Evolutionary conservation across 2,888 invertebrate species (phyloP), one percentile per base, ranked within the genome.

Genomic region (Agrochola lota): DNA sequence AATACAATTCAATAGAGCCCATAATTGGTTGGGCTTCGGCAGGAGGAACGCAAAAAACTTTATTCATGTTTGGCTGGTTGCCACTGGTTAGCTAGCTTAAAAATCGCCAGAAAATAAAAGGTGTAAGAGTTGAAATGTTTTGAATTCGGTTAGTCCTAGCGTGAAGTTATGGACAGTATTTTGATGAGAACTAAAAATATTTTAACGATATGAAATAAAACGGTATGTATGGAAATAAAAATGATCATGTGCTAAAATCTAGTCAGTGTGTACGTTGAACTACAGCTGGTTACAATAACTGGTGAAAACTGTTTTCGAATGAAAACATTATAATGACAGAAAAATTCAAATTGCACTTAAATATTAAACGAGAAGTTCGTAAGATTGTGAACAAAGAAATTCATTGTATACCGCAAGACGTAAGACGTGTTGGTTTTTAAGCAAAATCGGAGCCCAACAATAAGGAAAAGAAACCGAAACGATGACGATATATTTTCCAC

Each of bases 61-160:
- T 88, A 87, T 91, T 83, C 85, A 88, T 91, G 87, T 89, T 94
- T 95, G 96, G 96, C 94, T 87, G 90, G 82, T 85, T 94, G 95
- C 96, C 95, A 96, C 87, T 69, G 89, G 91, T 91, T 92, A 91
- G 93, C 89, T 88, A 88, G 90, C 78, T 90, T 90, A 91, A 94
- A 78, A 83, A 86, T 73, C 80, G 63, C 74, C 46, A 68, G 62
- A 75, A 94, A 95, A 95, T 92, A 92, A 95, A 95, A 94, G 94
- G 94, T 94, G 93, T 93, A 92, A 92, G 91, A 87, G 90, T 89
- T 88, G 91, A 92, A 93, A 94, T 92, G 91, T 94, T 94, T 85
- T 92, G 91, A 92, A 93, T 94, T 92, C 86, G 89, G 91, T 93
- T 93, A 92, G 92, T 93, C 78, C 67, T 66, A 77, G 71, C 72